A percentile compares a stretch with the other conserved stretches of the same genome.
These are phyloP conservation scores for Bradypus variegatus DNA, from an alignment of 2,797 vertebrate genomes.

Conservation along the genomic window DNA sequence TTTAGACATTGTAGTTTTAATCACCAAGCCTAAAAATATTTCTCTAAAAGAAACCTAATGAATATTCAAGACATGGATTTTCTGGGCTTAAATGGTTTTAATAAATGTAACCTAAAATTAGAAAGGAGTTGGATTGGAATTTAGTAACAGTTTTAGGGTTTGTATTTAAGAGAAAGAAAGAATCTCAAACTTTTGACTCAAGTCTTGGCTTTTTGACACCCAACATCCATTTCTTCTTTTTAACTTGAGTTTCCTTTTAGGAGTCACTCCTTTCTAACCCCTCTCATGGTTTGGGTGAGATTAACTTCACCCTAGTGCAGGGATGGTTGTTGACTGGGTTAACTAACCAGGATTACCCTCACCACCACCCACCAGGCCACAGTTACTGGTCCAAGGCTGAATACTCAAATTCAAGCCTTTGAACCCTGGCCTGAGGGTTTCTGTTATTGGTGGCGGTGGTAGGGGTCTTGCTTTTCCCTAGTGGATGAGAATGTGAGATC, in stretches of 20 bases:
- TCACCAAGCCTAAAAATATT: slow-evolving; percentile 38
- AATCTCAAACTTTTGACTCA: neutral
- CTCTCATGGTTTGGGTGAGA: neutral
- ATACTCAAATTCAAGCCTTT: neutral
- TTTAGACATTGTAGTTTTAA: slow-evolving; percentile 32
- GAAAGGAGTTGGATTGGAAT: slow-evolving; percentile 26
- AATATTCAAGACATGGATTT: slow-evolving; percentile 55
- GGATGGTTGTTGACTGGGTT: neutral
- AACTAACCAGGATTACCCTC: neutral
- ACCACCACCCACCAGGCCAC: accelerated
- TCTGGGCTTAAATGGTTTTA: slow-evolving; percentile 49
- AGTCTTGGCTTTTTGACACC: neutral
- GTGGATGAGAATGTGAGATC: neutral
- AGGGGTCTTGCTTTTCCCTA: neutral
- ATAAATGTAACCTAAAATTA: slow-evolving; percentile 43
- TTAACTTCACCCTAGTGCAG: neutral
- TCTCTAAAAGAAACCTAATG: slow-evolving; percentile 51
- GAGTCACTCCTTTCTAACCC: neutral
- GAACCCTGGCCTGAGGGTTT: neutral
- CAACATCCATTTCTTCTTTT: neutral
- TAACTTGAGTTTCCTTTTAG: neutral
- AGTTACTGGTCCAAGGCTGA: neutral
- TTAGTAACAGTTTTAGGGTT: neutral
- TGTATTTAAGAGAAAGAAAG: neutral
- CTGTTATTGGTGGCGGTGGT: neutral